Conservation (phyloP, 2,113 vertebrate genomes). For the Nicator chloris region DNA sequence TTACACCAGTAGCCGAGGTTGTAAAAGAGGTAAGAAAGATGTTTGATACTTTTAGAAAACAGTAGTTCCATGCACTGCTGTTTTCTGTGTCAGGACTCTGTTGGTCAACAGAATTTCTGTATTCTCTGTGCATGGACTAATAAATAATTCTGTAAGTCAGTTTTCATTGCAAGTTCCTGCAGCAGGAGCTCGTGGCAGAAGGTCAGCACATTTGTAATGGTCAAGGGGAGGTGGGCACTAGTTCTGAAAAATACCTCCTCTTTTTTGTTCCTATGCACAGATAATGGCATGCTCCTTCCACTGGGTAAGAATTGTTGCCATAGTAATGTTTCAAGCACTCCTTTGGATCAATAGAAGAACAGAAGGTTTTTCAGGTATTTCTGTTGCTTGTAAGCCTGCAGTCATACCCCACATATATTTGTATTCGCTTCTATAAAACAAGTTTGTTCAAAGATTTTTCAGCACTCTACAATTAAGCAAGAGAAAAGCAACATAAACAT, state of each 20-base stretch:
- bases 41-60: slow-evolving; percentile 17
- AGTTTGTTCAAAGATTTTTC: slow-evolving; percentile 9
- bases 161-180: slow-evolving; percentile 22
- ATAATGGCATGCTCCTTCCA: slow-evolving; percentile 55
- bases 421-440: not conserved
- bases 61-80: not conserved
- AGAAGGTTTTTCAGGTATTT: slow-evolving; percentile 52
- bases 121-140: not conserved
- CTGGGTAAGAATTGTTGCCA: slow-evolving; percentile 69
- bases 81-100: slow-evolving; percentile 23
- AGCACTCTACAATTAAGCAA: not conserved
- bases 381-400: slow-evolving; percentile 35
- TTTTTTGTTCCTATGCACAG: slow-evolving; percentile 50
- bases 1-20: not conserved
- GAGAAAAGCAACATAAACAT: not conserved
- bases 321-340: slow-evolving; percentile 70
- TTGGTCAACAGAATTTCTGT: slow-evolving; percentile 36
- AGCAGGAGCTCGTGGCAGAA: slow-evolving; percentile 37
- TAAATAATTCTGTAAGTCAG: slow-evolving; percentile 31
- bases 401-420: not conserved
- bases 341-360: slow-evolving; percentile 68
- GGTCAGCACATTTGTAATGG: slow-evolving; percentile 36
- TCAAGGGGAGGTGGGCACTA: not conserved
- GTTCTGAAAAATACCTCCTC: slow-evolving; percentile 31
- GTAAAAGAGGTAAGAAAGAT: slow-evolving; percentile 8